Percentiles rank a stretch among this genome's conserved stretches.
Evolutionary conservation across 92 coral and sea anemone species (phyloP).

Genomic region (Metridium senile): DNA sequence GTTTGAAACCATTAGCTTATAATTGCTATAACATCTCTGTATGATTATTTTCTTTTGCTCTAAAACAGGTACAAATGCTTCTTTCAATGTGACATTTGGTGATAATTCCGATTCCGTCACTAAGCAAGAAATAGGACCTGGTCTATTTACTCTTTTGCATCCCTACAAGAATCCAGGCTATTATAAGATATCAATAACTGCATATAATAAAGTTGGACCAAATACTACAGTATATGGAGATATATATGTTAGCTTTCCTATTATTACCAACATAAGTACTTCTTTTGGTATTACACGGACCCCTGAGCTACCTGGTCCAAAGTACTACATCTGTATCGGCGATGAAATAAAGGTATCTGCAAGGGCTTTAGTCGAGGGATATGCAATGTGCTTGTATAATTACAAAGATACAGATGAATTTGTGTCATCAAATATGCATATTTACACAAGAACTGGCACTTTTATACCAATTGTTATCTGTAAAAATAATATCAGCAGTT

Average conservation of each 20-base stretch:
- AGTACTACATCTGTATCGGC: slow-evolving; percentile 32
- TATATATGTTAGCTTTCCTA: slow-evolving; percentile 12
- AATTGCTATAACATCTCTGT: background rate
- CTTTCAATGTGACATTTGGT: slow-evolving; percentile 37
- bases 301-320: background rate
- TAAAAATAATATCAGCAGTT: slow-evolving; percentile 37
- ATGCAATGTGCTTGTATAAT: slow-evolving; percentile 25
- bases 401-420: slow-evolving; percentile 27
- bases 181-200: slow-evolving; percentile 19
- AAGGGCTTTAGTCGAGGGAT: slow-evolving; percentile 28
- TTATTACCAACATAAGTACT: slow-evolving; percentile 25
- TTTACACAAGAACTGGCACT: slow-evolving; percentile 30
- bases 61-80: slow-evolving; percentile 51
- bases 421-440: background rate
- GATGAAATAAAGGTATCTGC: slow-evolving; percentile 32
- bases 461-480: slow-evolving; percentile 31
- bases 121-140: slow-evolving; percentile 12
- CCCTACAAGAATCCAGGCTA: slow-evolving; percentile 28
- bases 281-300: slow-evolving; percentile 19
- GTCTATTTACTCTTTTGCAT: slow-evolving; percentile 17
- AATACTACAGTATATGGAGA: slow-evolving; percentile 18
- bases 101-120: slow-evolving; percentile 8
- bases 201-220: slow-evolving; percentile 39
- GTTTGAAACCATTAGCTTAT: too few species aligned
- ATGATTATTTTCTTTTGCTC: background rate